A percentile compares a stretch with the other conserved stretches of the same genome.
phyloP scores from a whole-genome alignment of 2,797 vertebrate genomes.

The Sebastes matsubarae region DNA sequence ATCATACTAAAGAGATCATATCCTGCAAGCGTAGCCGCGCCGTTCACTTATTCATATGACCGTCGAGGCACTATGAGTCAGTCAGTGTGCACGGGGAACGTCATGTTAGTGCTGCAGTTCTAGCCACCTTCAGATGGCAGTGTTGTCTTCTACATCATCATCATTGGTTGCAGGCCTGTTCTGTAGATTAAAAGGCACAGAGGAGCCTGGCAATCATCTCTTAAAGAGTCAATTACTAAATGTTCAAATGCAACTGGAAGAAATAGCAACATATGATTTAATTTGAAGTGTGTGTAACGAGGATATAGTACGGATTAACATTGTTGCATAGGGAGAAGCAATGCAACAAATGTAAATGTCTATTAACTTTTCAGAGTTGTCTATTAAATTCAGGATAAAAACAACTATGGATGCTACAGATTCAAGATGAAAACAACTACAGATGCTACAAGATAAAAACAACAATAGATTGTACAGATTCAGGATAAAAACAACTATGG shows the following conservation, averaged over 20 bases:
- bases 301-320: background rate
- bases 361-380: background rate
- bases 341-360: background rate
- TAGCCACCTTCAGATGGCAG: constrained; percentile 65
- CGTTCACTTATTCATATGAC: background rate
- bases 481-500: too few relatives aligned
- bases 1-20: background rate
- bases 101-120: background rate
- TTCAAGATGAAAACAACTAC: too few relatives aligned
- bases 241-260: background rate
- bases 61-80: background rate
- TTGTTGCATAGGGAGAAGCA: background rate
- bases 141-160: constrained; percentile 53
- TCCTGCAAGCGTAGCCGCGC: background rate
- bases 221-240: background rate
- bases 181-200: background rate
- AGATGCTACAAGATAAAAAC: background rate
- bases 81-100: background rate
- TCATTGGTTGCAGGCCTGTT: constrained; percentile 1
- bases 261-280: background rate
- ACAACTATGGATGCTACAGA: background rate
- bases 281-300: background rate
- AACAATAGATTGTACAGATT: too few relatives aligned
- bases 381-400: background rate
- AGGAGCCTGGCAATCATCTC: background rate